These are phyloP conservation scores for Cynocephalus volans DNA, from an alignment of 2,113 vertebrate genomes.

Conservation along the genomic window DNA sequence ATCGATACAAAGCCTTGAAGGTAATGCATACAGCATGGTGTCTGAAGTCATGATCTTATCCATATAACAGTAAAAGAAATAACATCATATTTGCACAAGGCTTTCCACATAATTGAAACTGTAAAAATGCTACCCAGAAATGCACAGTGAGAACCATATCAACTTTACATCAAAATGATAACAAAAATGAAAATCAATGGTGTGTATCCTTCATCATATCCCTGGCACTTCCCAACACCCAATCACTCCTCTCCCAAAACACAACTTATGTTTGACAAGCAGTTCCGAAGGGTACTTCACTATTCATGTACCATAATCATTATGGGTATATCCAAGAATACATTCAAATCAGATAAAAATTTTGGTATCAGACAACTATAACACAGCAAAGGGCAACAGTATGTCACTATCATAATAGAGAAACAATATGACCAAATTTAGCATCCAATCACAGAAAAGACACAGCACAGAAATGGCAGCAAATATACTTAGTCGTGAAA, in stretches of 20 bases:
- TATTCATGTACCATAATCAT: background rate
- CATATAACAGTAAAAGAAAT: background rate
- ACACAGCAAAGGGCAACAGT: background rate
- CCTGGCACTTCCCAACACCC: background rate
- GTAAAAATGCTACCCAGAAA: background rate
- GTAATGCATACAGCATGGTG: background rate
- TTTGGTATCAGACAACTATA: background rate
- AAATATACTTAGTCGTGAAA: background rate
- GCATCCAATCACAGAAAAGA: background rate
- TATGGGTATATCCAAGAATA: background rate
- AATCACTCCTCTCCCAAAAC: background rate
- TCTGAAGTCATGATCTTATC: background rate
- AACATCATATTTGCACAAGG: background rate
- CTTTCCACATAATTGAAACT: background rate
- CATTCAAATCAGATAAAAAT: background rate
- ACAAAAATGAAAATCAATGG: background rate
- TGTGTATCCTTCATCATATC: background rate
- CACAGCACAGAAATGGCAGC: background rate
- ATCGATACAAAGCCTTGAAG: background rate
- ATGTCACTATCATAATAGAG: background rate
- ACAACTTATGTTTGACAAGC: background rate
- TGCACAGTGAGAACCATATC: background rate
- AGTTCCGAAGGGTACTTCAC: background rate
- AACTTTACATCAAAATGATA: constrained; percentile 16
- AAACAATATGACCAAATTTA: background rate